phyloP scores from a whole-genome alignment of 2,797 vertebrate genomes.

The Sebastes melanostomus region DNA sequence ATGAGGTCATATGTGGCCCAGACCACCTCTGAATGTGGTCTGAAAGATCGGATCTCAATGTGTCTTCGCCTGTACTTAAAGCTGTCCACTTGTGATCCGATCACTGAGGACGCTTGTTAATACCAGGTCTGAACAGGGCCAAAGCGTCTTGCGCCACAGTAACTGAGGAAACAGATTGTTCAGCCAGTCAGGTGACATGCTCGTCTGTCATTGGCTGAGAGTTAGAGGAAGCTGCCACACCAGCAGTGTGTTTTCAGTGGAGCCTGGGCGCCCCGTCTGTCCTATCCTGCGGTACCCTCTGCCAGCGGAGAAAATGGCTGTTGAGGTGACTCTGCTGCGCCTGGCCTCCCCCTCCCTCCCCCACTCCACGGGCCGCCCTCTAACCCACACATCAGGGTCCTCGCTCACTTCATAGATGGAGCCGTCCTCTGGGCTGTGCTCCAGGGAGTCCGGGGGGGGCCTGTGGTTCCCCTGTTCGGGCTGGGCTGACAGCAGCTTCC shows the following conservation, averaged over 20 bases:
- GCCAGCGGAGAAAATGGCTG: conserved; percentile 88
- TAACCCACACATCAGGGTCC: conserved; percentile 91
- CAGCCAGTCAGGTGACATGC: not conserved
- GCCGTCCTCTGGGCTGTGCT: conserved; percentile 87
- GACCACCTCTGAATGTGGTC: too few relatives aligned
- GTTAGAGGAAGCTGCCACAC: conserved; percentile 91
- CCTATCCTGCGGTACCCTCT: conserved; percentile 86
- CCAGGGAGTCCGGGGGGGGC: conserved; percentile 13
- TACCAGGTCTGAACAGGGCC: too few relatives aligned
- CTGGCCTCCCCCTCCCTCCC: conserved; percentile 53
- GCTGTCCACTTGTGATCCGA: too few relatives aligned
- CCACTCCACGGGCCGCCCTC: conserved; percentile 62
- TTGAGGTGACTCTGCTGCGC: conserved; percentile 86
- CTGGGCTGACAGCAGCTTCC: conserved; percentile 84
- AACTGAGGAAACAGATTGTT: not conserved
- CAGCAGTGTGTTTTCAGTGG: conserved; percentile 84
- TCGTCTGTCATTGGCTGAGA: conserved; percentile 72
- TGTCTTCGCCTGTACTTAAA: fast-evolving
- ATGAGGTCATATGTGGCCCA: too few relatives aligned
- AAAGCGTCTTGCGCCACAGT: not conserved
- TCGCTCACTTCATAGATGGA: conserved; percentile 92
- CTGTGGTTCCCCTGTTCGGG: conserved; percentile 47
- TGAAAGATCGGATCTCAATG: too few relatives aligned
- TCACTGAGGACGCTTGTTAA: too few relatives aligned
- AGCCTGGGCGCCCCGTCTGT: conserved; percentile 33